Conservation (phyloP, 37 sponge, comb jelly and placozoan genomes). For the Chondrilla cf. caribensis region DNA sequence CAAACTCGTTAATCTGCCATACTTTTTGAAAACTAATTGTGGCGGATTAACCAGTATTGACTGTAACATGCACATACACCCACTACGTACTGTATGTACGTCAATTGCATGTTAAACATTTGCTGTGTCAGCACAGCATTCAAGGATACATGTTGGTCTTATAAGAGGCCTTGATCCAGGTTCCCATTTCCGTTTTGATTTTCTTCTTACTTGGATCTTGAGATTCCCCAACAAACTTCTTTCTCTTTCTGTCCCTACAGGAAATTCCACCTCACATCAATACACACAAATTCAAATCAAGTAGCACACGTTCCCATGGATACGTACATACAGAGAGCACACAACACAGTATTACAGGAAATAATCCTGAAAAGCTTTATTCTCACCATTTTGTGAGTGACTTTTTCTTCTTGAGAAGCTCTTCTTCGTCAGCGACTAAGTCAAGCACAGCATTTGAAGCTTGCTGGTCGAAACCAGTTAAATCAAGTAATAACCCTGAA, state of each 20-base stretch:
- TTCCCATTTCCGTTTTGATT: conserved; percentile 90
- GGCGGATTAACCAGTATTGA: too few species aligned
- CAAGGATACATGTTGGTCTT: conserved; percentile 63
- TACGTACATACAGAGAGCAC: background rate
- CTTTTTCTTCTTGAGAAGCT: conserved; percentile 20
- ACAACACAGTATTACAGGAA: too few species aligned
- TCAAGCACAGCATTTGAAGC: conserved; percentile 63
- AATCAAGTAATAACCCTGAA: conserved; percentile 33
- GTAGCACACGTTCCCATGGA: too few species aligned
- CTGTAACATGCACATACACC: too few species aligned
- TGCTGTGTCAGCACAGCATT: too few species aligned
- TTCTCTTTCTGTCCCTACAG: conserved; percentile 93
- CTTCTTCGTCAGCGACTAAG: conserved; percentile 68
- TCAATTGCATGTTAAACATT: too few species aligned
- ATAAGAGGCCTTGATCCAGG: conserved; percentile 73
- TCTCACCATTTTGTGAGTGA: conserved; percentile 30
- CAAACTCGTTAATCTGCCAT: too few species aligned
- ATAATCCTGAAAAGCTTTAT: too few species aligned
- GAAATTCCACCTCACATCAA: background rate
- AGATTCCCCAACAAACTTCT: conserved; percentile 79
- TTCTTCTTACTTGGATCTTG: conserved; percentile 60
- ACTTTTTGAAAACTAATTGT: too few species aligned
- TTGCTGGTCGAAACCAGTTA: conserved; percentile 42
- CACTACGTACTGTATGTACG: too few species aligned
- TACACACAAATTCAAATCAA: background rate